Evolutionary conservation across 2,888 invertebrate species (phyloP).

Genomic region (Plebejus anna): DNA sequence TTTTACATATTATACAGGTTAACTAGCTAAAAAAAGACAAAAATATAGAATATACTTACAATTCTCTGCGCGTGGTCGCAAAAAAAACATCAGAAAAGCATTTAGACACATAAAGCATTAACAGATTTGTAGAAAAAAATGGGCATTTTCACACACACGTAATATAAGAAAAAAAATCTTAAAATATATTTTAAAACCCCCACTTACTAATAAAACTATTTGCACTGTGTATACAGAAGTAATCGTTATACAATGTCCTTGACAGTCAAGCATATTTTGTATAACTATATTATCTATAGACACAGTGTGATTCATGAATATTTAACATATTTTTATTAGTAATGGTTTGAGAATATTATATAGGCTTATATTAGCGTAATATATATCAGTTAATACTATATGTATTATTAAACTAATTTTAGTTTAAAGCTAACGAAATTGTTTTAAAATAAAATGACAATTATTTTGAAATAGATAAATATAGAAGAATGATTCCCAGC

Average conservation of each 20-base stretch:
- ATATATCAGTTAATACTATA: slow-evolving; percentile 18
- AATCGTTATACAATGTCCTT: not conserved
- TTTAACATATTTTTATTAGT: not conserved
- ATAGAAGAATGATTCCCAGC: too few relatives aligned
- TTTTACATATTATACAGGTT: slow-evolving; percentile 13
- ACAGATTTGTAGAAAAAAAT: slow-evolving; percentile 61
- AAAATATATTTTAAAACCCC: not conserved
- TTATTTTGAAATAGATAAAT: not conserved
- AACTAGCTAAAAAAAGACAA: slow-evolving; percentile 38
- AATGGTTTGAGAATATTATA: not conserved
- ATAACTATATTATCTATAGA: too few relatives aligned
- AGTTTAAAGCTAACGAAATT: not conserved
- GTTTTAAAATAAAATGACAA: not conserved
- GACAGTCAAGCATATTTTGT: not conserved
- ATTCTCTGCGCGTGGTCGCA: slow-evolving; percentile 50
- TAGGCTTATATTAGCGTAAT: not conserved
- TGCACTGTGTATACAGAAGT: not conserved
- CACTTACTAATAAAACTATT: not conserved
- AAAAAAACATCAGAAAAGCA: slow-evolving; percentile 60
- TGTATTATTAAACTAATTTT: not conserved
- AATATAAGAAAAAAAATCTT: not conserved
- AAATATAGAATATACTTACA: slow-evolving; percentile 46
- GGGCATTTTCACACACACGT: slow-evolving; percentile 57
- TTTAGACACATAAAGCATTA: slow-evolving; percentile 63
- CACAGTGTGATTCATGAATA: too few relatives aligned